These are phyloP conservation scores for Anoplopoma fimbria DNA, from an alignment of 2,113 vertebrate genomes.

Conservation along the genomic window DNA sequence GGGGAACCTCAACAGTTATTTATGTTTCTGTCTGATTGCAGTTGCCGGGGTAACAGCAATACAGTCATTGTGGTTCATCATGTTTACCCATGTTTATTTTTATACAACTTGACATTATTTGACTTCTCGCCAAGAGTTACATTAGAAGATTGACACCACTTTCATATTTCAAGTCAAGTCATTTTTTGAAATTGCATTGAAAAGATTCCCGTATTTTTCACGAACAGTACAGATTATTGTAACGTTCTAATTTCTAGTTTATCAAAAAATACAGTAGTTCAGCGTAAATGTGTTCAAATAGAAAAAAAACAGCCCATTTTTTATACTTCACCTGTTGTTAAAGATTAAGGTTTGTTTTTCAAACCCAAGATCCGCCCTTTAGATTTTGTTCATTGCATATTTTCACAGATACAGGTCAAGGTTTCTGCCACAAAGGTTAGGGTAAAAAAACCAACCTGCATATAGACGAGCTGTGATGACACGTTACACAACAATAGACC, in stretches of 20 bases:
- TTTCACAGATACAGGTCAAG: neutral
- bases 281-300: neutral
- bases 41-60: too few relatives aligned
- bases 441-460: neutral
- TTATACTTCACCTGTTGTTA: too few relatives aligned
- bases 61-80: neutral
- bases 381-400: conserved; percentile 1
- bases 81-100: conserved; percentile 16
- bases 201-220: too few relatives aligned
- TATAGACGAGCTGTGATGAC: neutral
- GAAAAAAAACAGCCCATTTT: neutral
- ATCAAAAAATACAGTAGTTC: neutral
- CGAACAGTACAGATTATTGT: too few relatives aligned
- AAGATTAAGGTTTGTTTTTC: neutral
- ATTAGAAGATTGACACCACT: neutral
- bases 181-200: too few relatives aligned
- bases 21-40: neutral
- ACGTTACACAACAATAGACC: neutral
- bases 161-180: too few relatives aligned
- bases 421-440: too few relatives aligned
- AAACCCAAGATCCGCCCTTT: too few relatives aligned
- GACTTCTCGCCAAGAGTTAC: neutral
- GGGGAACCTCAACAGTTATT: neutral
- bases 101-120: neutral
- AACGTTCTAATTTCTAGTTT: too few relatives aligned